phyloP scores from a whole-genome alignment of 2,888 invertebrate species.

The Adineta ricciae region DNA sequence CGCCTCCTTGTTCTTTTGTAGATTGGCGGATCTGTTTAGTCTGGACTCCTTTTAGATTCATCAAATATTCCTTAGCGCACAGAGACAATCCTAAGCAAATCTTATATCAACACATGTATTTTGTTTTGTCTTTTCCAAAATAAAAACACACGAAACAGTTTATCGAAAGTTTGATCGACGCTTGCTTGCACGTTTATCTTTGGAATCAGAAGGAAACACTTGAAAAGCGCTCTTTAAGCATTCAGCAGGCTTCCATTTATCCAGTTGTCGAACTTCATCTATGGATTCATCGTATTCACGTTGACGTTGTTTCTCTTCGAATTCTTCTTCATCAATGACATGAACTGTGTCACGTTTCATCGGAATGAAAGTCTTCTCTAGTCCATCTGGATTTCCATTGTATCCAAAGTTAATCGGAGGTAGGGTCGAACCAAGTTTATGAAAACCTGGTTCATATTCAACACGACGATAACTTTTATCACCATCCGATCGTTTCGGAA shows the following conservation, averaged over 20 bases:
- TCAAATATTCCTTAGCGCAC: not conserved
- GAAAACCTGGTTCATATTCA: constrained; percentile 45
- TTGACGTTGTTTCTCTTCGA: constrained; percentile 36
- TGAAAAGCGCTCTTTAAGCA: constrained; percentile 36
- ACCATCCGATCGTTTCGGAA: constrained; percentile 41
- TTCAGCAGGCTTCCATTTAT: constrained; percentile 43
- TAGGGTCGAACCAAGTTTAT: constrained; percentile 41
- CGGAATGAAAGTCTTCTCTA: not conserved
- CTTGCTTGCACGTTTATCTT: not conserved
- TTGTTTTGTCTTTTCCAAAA: not conserved
- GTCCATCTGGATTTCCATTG: not conserved
- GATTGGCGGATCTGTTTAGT: not conserved
- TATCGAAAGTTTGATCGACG: not conserved
- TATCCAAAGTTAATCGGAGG: constrained; percentile 44
- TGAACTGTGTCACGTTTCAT: not conserved
- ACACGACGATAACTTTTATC: constrained; percentile 46
- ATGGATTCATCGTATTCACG: constrained; percentile 39
- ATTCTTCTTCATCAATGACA: constrained; percentile 1
- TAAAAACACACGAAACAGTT: not conserved
- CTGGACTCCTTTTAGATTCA: not conserved
- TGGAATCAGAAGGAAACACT: not conserved
- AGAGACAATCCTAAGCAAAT: not conserved
- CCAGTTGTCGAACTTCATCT: constrained; percentile 40
- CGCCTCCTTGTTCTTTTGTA: not conserved
- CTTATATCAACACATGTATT: not conserved